Conservation (phyloP, 2,797 vertebrate species). For the Sebastes wilsoni region DNA sequence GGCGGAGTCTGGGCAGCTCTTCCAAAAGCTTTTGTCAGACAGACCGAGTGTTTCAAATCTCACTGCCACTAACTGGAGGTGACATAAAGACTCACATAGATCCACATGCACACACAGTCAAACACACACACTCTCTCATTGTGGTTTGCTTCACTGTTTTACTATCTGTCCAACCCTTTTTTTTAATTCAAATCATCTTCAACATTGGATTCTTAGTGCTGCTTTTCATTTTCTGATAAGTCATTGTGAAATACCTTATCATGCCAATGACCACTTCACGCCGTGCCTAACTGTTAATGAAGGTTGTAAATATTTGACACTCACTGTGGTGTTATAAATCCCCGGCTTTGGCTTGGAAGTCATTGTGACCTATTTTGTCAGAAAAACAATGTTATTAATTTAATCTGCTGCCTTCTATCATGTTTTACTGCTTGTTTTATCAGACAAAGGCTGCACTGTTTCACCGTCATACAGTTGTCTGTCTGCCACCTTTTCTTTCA, state of each 20-base stretch:
- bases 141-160: slow-evolving; percentile 11
- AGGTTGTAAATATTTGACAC: slow-evolving; percentile 8
- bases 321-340: not conserved
- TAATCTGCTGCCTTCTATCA: not conserved
- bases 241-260: not conserved
- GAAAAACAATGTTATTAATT: not conserved
- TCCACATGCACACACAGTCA: not conserved
- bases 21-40: slow-evolving; percentile 81
- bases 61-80: slow-evolving; percentile 72
- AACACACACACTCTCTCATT: not conserved
- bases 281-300: not conserved
- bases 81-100: slow-evolving; percentile 63
- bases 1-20: slow-evolving; percentile 74
- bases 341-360: not conserved
- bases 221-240: not conserved
- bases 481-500: not conserved
- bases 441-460: not conserved
- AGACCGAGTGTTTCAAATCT: slow-evolving; percentile 77
- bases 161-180: not conserved
- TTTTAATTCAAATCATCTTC: slow-evolving; percentile 20
- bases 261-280: not conserved
- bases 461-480: not conserved
- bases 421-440: not conserved
- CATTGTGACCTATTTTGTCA: not conserved
- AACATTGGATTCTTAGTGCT: slow-evolving; percentile 1